A percentile compares a stretch with the other conserved stretches of the same genome.
Conservation (phyloP, 1,140 invertebrate genomes). For the Parasteatoda tepidariorum region DNA sequence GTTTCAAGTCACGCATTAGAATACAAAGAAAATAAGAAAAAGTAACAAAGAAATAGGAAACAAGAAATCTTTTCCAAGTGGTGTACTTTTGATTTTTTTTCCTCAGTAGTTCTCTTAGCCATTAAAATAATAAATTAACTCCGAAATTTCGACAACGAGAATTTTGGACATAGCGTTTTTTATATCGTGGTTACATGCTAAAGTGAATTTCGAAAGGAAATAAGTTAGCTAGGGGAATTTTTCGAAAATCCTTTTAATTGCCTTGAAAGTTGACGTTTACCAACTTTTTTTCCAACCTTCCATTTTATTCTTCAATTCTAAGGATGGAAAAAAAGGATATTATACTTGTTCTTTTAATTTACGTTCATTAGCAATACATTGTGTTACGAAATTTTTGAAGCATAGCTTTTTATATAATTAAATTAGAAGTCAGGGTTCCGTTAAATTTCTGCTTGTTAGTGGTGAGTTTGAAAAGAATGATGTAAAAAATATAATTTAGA, state of each 20-base stretch:
- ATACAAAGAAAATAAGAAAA: too few species aligned
- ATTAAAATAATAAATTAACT: slow-evolving; percentile 51
- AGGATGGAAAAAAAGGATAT: too few species aligned
- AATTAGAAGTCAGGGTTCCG: too few species aligned
- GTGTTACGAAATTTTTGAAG: too few species aligned
- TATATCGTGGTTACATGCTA: not conserved
- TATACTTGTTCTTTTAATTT: too few species aligned
- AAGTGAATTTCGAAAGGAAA: not conserved
- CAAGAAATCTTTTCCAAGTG: slow-evolving; percentile 5
- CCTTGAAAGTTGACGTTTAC: not conserved
- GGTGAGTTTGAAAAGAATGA: too few species aligned
- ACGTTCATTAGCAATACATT: too few species aligned
- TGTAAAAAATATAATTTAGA: too few species aligned
- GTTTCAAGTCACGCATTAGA: slow-evolving; percentile 12
- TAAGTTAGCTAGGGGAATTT: not conserved
- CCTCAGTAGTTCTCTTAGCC: not conserved
- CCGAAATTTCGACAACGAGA: not conserved
- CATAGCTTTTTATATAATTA: too few species aligned
- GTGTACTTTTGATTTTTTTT: not conserved
- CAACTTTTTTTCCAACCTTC: not conserved
- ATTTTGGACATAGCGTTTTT: slow-evolving; percentile 1
- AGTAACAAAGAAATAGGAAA: slow-evolving; percentile 36
- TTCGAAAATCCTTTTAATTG: slow-evolving; percentile 26
- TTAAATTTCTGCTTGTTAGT: too few species aligned
- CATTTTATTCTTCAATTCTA: too few species aligned